Evolutionary conservation across 2,113 vertebrate species (phyloP).

Genomic region (Pomatostomus ruficeps): DNA sequence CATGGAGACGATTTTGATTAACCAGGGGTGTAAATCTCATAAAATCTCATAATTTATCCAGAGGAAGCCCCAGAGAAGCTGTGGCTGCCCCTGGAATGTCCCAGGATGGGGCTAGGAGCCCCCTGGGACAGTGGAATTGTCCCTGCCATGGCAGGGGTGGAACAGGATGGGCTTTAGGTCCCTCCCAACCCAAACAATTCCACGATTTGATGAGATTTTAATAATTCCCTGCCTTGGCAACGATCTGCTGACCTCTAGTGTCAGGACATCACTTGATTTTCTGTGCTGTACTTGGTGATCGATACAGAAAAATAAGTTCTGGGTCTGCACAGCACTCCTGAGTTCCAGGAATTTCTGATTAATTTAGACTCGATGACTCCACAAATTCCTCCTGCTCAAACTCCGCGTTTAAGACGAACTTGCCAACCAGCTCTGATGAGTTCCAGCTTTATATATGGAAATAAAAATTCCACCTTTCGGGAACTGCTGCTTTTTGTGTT

Average conservation of each 20-base stretch:
- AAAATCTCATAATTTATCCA: neutral
- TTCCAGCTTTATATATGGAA: neutral
- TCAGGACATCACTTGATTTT: neutral
- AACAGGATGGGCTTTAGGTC: rapidly evolving
- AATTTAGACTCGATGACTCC: neutral
- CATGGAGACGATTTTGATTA: neutral
- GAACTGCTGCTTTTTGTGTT: neutral
- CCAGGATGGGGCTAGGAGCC: neutral
- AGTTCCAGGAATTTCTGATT: slow-evolving; percentile 31
- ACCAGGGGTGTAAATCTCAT: neutral
- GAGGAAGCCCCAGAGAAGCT: neutral
- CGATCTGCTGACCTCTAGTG: slow-evolving; percentile 48
- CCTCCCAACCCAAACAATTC: neutral
- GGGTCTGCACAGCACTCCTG: neutral
- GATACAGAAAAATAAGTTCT: slow-evolving; percentile 20
- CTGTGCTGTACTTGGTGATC: neutral
- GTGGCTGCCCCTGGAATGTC: neutral
- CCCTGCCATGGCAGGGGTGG: neutral
- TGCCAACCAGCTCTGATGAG: slow-evolving; percentile 13
- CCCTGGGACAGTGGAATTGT: neutral
- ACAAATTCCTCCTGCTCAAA: neutral
- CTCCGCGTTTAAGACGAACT: slow-evolving; percentile 12
- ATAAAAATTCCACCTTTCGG: slow-evolving; percentile 15
- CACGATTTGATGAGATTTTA: neutral
- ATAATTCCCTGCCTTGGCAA: neutral